Evolutionary conservation across 2,113 vertebrate genomes (phyloP).

Genomic region (Etheostoma cragini): DNA sequence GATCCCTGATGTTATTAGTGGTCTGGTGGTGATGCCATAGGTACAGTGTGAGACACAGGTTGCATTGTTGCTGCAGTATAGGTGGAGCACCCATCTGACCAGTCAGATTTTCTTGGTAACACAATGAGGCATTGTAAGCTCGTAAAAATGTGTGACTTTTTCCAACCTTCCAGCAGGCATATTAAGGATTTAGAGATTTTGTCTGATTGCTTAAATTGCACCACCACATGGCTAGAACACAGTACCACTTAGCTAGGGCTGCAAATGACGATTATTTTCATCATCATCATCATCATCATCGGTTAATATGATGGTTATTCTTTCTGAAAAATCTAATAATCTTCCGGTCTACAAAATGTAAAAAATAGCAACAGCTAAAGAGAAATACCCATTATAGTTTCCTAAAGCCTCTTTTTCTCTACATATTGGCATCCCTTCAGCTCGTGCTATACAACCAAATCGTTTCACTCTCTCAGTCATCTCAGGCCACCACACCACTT

Average conservation of each 20-base stretch:
- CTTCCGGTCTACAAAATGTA: neutral
- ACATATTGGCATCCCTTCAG: neutral
- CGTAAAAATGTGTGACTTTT: neutral
- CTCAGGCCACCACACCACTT: conserved; percentile 45
- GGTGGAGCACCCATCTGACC: conserved; percentile 14
- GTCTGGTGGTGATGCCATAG: neutral
- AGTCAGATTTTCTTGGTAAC: neutral
- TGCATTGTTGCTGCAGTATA: neutral
- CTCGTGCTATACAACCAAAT: conserved; percentile 1
- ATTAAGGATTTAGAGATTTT: neutral
- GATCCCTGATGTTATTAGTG: neutral
- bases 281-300: neutral
- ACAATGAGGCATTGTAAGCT: neutral
- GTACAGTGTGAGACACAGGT: neutral
- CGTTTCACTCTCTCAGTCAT: conserved; percentile 40
- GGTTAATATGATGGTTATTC: too few species aligned
- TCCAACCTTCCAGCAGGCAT: neutral
- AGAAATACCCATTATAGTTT: neutral
- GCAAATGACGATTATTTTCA: too few species aligned
- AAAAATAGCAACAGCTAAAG: too few species aligned
- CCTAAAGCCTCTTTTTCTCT: neutral
- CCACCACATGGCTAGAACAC: neutral
- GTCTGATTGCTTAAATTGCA: neutral
- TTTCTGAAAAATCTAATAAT: neutral
- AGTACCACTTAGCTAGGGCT: too few species aligned